Evolutionary conservation across 92 coral and sea anemone species (phyloP).

Genomic region (Metridium senile): DNA sequence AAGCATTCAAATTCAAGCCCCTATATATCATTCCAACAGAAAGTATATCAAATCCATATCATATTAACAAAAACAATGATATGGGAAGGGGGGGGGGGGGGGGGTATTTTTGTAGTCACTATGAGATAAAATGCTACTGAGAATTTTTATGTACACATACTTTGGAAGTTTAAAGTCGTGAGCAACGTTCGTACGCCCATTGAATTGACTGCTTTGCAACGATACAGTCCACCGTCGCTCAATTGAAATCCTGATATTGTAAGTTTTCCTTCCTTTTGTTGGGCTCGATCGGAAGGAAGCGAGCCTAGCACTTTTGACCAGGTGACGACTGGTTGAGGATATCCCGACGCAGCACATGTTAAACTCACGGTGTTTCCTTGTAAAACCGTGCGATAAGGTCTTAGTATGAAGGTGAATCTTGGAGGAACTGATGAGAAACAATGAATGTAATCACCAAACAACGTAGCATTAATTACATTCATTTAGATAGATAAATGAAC

Average conservation of each 20-base stretch:
- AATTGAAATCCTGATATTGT: neutral
- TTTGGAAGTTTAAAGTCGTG: neutral
- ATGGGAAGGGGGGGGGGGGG: too few species aligned
- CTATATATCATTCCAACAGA: too few species aligned
- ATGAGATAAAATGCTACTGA: neutral
- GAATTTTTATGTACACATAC: neutral
- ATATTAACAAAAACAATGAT: too few species aligned
- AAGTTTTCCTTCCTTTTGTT: neutral
- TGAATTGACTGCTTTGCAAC: neutral
- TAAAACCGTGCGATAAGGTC: neutral
- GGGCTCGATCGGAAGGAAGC: neutral
- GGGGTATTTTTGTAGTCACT: too few species aligned
- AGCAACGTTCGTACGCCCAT: neutral
- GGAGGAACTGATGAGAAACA: neutral
- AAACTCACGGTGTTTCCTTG: neutral
- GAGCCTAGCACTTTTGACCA: neutral
- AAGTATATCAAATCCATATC: too few species aligned
- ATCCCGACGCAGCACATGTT: neutral
- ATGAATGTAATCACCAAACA: neutral
- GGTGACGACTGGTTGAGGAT: neutral
- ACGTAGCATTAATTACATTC: neutral
- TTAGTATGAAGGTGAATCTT: neutral
- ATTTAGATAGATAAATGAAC: too few species aligned
- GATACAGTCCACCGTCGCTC: neutral
- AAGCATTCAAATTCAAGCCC: too few species aligned